Conservation (phyloP, 2,113 vertebrate genomes). For the Epinephelus moara region DNA sequence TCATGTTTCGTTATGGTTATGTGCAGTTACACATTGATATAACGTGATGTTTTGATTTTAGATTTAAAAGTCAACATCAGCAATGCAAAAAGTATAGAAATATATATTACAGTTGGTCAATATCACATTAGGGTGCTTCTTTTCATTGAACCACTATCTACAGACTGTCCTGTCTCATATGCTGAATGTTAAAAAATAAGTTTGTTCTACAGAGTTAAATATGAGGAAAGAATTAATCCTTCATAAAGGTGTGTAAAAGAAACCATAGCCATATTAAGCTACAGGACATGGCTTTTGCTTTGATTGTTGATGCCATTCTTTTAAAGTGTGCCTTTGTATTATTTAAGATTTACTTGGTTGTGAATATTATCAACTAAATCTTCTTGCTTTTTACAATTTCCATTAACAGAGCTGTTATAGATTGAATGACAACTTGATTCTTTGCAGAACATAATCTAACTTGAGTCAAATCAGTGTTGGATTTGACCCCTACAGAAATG, state of each 20-base stretch:
- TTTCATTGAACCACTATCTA: not conserved
- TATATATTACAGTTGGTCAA: not conserved
- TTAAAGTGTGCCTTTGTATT: not conserved
- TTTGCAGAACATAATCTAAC: not conserved
- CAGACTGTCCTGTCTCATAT: not conserved
- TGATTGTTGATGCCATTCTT: not conserved
- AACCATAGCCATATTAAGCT: not conserved
- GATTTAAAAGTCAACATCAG: not conserved
- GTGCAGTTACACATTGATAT: not conserved
- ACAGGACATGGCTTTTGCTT: not conserved
- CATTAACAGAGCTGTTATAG: not conserved
- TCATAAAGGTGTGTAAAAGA: not conserved
- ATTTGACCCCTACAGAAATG: not conserved
- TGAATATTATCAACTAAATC: not conserved
- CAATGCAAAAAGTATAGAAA: not conserved
- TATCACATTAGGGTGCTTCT: not conserved
- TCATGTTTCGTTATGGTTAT: not conserved
- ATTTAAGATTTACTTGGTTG: too few relatives aligned
- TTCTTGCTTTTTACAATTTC: not conserved
- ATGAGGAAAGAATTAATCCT: not conserved
- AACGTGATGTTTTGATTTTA: not conserved
- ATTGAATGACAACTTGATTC: not conserved
- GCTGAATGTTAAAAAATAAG: not conserved
- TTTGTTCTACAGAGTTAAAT: not conserved
- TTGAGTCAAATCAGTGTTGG: not conserved